These are phyloP conservation scores for Turdus rufiventris DNA, from an alignment of 2,113 vertebrate species.

Conservation along the genomic window DNA sequence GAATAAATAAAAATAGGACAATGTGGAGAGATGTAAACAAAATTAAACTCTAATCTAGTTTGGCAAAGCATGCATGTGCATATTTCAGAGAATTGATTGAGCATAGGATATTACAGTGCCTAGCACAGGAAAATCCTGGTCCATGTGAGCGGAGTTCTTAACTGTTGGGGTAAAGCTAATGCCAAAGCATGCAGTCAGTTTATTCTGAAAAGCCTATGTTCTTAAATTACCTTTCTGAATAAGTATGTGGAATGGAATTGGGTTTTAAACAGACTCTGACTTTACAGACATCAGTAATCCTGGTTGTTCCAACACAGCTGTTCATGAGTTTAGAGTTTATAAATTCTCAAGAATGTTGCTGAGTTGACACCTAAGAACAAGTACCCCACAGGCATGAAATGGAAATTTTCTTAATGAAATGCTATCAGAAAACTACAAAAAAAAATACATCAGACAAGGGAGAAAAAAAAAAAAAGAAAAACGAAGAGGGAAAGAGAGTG, in stretches of 20 bases:
- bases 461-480: neutral
- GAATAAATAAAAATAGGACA: conserved; percentile 16
- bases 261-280: neutral
- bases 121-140: neutral
- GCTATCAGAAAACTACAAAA: neutral
- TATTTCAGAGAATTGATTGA: neutral
- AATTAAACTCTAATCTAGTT: neutral
- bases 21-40: neutral
- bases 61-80: neutral
- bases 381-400: neutral
- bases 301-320: neutral
- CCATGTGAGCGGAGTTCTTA: neutral
- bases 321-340: neutral
- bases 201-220: neutral
- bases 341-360: neutral
- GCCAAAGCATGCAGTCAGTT: neutral
- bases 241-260: neutral
- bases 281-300: neutral
- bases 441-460: neutral
- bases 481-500: neutral
- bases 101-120: neutral
- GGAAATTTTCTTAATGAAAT: neutral
- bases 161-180: neutral
- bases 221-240: neutral
- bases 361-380: neutral